Evolutionary conservation across 2,797 vertebrate species (phyloP).

Genomic region (Sarcophilus harrisii): DNA sequence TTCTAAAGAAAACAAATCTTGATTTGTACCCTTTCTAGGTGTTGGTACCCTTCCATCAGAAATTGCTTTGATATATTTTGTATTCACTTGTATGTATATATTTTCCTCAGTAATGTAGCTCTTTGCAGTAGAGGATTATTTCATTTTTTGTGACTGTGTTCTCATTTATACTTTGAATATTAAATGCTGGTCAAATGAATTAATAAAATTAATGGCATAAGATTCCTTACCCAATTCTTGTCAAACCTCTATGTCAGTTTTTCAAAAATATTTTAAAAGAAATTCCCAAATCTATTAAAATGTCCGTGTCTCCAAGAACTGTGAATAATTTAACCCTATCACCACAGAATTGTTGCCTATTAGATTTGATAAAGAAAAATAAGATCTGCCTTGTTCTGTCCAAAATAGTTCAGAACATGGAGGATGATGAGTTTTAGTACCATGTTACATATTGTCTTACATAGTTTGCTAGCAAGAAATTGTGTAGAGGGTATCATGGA

Average conservation of each 20-base stretch:
- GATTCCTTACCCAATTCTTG: not conserved
- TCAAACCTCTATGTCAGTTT: not conserved
- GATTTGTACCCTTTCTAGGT: not conserved
- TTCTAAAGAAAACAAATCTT: not conserved
- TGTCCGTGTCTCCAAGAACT: not conserved
- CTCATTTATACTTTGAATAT: not conserved
- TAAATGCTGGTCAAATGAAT: not conserved
- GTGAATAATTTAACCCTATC: not conserved
- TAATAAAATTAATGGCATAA: not conserved
- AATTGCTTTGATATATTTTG: not conserved
- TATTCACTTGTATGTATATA: not conserved
- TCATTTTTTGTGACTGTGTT: not conserved
- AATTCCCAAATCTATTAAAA: not conserved
- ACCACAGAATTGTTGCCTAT: not conserved
- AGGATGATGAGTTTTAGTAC: not conserved
- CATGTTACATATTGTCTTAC: not conserved
- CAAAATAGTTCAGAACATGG: not conserved
- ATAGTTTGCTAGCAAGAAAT: not conserved
- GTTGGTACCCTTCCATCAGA: not conserved
- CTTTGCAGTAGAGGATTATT: not conserved
- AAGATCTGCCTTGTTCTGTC: not conserved
- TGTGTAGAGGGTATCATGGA: not conserved
- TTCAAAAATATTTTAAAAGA: not conserved
- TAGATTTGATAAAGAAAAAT: not conserved
- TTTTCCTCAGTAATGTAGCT: not conserved